Conservation (phyloP, 2,888 invertebrate species). For the Neoitamus cyanurus region DNA sequence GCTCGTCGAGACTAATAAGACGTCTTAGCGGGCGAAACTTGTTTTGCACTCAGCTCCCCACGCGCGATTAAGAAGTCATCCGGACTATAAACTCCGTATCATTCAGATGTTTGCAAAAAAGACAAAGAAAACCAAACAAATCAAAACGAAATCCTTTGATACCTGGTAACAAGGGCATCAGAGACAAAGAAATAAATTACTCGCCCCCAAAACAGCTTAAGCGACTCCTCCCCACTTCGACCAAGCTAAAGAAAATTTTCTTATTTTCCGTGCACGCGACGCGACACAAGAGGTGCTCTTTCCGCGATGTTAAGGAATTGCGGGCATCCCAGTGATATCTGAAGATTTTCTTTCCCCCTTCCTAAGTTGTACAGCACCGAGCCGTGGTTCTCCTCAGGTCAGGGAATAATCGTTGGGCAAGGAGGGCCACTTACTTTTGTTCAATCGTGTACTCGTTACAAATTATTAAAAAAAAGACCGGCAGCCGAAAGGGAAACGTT, state of each 20-base stretch:
- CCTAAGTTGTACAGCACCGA: neutral
- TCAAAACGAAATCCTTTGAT: neutral
- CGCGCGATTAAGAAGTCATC: neutral
- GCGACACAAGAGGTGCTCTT: neutral
- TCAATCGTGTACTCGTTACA: slow-evolving; percentile 20
- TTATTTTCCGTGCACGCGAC: neutral
- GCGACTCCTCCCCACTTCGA: neutral
- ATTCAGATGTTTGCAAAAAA: neutral
- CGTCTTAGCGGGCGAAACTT: neutral
- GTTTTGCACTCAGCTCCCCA: neutral
- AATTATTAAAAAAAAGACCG: neutral
- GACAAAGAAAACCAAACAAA: neutral
- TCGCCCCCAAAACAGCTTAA: neutral
- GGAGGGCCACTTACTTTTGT: slow-evolving; percentile 12
- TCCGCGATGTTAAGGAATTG: neutral
- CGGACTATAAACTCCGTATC: neutral
- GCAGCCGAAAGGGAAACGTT: slow-evolving; percentile 14
- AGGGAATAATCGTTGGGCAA: neutral
- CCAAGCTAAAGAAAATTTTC: neutral
- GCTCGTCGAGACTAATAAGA: neutral
- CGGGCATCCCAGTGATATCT: neutral
- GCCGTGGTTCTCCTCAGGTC: neutral
- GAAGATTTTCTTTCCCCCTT: neutral
- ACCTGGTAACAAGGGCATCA: neutral
- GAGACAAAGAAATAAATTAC: neutral